These are phyloP conservation scores for Hetaerina titia DNA, from an alignment of 2,888 invertebrate species.

Conservation along the genomic window DNA sequence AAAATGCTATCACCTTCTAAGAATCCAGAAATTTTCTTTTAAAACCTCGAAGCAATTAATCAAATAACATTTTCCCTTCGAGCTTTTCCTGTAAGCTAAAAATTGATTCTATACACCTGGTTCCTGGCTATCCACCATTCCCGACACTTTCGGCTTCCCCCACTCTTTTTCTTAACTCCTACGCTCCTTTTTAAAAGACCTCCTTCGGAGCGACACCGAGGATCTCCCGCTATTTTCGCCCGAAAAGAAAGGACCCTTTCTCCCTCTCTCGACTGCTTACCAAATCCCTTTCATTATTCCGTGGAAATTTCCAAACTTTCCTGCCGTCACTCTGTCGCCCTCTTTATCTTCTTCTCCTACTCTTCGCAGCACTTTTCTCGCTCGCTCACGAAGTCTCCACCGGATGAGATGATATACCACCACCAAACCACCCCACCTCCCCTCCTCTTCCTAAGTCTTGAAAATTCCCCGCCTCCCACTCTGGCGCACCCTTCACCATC, in stretches of 20 bases:
- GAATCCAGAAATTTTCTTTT: background rate
- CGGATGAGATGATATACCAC: background rate
- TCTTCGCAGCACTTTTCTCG: background rate
- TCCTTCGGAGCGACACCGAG: constrained; percentile 44
- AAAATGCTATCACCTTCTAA: background rate
- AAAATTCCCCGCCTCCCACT: no score
- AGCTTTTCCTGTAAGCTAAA: background rate
- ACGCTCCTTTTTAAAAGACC: constrained; percentile 4
- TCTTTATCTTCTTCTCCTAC: background rate
- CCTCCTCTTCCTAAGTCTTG: background rate
- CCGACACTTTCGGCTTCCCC: background rate
- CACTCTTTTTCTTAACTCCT: background rate
- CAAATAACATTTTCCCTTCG: constrained; percentile 2
- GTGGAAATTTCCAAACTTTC: constrained; percentile 55
- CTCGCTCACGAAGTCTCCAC: constrained; percentile 36
- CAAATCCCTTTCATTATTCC: constrained; percentile 56
- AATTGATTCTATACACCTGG: background rate
- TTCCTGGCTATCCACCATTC: background rate
- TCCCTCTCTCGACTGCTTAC: constrained; percentile 13
- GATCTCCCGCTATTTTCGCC: constrained; percentile 7
- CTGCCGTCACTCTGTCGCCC: background rate
- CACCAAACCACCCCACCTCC: background rate
- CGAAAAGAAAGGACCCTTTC: constrained; percentile 44
- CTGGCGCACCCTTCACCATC: no score
- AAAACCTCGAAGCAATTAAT: background rate